Percentiles rank a stretch among this genome's conserved stretches.
These are phyloP conservation scores for Cheilosia vulpina DNA, from an alignment of 2,888 invertebrate genomes.

Conservation along the genomic window DNA sequence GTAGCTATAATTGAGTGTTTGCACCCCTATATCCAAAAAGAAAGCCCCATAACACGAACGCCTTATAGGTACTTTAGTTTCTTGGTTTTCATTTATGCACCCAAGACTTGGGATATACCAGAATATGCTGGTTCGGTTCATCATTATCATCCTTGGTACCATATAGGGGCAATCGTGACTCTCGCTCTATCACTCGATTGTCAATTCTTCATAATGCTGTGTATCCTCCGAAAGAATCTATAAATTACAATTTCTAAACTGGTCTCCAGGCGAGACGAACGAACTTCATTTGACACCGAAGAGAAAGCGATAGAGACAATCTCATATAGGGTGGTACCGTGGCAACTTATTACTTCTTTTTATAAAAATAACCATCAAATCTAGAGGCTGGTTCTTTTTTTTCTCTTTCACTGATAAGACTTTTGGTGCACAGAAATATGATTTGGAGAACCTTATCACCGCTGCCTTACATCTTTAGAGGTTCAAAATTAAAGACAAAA, in stretches of 20 bases:
- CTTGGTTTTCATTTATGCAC: not conserved
- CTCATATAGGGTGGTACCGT: not conserved
- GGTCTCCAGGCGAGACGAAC: constrained; percentile 2
- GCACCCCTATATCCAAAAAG: not conserved
- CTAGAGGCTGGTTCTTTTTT: not conserved
- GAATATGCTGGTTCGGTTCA: not conserved
- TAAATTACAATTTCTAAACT: constrained; percentile 1
- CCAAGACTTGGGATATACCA: not conserved
- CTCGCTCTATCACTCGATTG: not conserved
- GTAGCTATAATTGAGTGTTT: not conserved
- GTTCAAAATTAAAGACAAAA: not conserved
- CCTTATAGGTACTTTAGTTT: not conserved
- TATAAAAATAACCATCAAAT: not conserved
- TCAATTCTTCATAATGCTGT: not conserved
- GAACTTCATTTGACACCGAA: not conserved
- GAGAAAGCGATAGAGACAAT: not conserved
- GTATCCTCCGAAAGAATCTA: not conserved
- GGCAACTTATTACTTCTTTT: not conserved
- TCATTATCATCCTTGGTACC: not conserved
- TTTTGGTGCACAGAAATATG: not conserved
- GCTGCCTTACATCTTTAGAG: not conserved
- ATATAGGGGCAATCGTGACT: not conserved
- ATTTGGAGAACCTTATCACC: not conserved
- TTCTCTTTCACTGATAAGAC: not conserved
- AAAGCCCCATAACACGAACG: not conserved